phyloP scores from a whole-genome alignment of 1,140 invertebrate species.

The Caenorhabditis tropicalis region DNA sequence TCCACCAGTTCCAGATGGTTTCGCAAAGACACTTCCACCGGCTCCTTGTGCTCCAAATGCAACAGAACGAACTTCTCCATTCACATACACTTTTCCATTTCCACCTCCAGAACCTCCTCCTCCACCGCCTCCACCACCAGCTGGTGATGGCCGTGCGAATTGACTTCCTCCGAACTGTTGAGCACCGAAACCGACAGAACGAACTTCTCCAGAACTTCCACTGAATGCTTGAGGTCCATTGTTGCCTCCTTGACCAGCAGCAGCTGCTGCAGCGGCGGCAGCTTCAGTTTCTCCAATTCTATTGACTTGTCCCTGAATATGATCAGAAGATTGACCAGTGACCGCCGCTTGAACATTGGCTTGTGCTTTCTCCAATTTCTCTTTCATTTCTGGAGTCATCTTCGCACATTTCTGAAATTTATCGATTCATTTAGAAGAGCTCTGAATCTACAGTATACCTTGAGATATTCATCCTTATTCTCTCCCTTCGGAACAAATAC shows the following conservation, averaged over 20 bases:
- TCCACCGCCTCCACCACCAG: background rate
- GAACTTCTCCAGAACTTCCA: background rate
- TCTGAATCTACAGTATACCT: background rate
- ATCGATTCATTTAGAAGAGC: background rate
- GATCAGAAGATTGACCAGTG: constrained; percentile 24
- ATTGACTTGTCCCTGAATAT: constrained; percentile 22
- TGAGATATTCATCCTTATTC: constrained; percentile 9
- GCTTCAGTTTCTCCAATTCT: background rate
- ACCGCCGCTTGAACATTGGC: background rate
- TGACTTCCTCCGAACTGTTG: constrained; percentile 25
- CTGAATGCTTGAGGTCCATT: background rate
- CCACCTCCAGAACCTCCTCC: background rate
- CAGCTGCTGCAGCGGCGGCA: background rate
- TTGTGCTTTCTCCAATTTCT: background rate
- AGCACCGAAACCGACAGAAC: constrained; percentile 5
- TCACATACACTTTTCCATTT: background rate
- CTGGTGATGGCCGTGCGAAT: background rate
- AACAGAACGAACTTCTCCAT: constrained; percentile 11
- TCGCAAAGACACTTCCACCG: background rate
- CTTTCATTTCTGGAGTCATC: constrained; percentile 9
- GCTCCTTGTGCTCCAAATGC: constrained; percentile 16
- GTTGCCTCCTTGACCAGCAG: background rate
- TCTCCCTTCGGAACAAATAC: background rate
- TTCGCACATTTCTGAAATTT: background rate
- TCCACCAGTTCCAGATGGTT: constrained; percentile 2